Base-by-base conservation (phyloP, 2,113 vertebrate genomes). In the Bombycilla garrulus region DNA sequence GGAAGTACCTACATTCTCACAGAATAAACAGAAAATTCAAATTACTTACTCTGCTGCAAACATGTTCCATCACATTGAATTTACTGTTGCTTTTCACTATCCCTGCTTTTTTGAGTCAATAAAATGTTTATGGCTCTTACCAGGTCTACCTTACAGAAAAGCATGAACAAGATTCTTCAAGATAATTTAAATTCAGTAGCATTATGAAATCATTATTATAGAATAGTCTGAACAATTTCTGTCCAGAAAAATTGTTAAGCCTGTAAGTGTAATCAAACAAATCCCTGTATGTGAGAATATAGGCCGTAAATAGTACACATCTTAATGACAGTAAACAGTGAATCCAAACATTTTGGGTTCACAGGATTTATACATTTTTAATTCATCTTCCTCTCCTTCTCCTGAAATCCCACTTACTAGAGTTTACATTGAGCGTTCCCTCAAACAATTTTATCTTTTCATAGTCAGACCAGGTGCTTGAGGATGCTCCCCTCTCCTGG, bases 401-500 rank as follows among this genome's bases (percentile, higher is more conserved):
- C 36, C n/a, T 62, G 40, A 36, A 91, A 70, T 88, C 64, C 15
- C 5, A 7, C 5, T 51, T 69, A 65, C 12, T 40, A 29, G 16
- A 86, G 5, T 11, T 69, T 36, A 44, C 24, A 31, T 40, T 57
- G 20, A 45, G 20, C 62, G 7, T 60, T 86, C 86, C 20, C 11
- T 77, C 21, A 50, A n/a, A 3, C 5, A 31, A 15, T n/a, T 89
- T 70, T 54, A 25, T 36, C 12, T 50, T 36, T 6, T 15, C 4
- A 5, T 4, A 31, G 7, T 16, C 29, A 81, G 12, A 54, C 6
- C 6, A 38, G 16, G 13, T 1, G 0, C 8, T 56, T n/a, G 24
- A 81, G 21, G n/a, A 33, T 81, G 25, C 2, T 76, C 6, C 18
- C 11, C 8, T 73, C 19, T 57, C 22, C 47, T 7, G 53, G 10